These are phyloP conservation scores for Agrotis clavis DNA, from an alignment of 2,888 invertebrate genomes.

Conservation along the genomic window DNA sequence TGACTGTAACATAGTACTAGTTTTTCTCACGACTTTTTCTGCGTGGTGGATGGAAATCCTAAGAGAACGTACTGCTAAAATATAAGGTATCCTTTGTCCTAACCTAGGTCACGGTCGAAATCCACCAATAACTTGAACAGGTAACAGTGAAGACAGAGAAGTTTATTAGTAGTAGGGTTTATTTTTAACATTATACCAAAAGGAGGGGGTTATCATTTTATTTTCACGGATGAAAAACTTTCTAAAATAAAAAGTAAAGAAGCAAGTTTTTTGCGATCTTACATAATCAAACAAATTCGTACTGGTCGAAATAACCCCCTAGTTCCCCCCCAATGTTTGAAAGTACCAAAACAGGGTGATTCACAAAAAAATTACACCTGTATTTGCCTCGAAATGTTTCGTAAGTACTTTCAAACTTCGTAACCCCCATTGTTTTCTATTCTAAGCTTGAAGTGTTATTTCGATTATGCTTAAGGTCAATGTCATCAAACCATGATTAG, in stretches of 20 bases:
- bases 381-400: not conserved
- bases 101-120: not conserved
- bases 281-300: not conserved
- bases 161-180: not conserved
- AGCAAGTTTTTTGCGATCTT: not conserved
- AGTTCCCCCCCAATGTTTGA: not conserved
- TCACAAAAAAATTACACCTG: not conserved
- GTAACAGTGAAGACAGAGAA: not conserved
- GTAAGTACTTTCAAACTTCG: conserved; percentile 20
- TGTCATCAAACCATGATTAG: conserved; percentile 28
- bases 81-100: not conserved
- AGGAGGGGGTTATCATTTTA: no score
- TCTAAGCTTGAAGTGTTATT: not conserved
- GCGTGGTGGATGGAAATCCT: not conserved
- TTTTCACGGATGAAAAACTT: not conserved
- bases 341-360: not conserved
- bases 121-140: not conserved
- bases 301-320: not conserved
- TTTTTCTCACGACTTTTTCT: not conserved
- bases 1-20: not conserved
- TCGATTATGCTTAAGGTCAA: conserved; percentile 24
- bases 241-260: not conserved
- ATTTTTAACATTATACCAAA: no score
- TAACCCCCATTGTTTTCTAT: not conserved
- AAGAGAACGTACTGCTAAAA: not conserved